Evolutionary conservation across 1,140 invertebrate species (phyloP), one percentile per base, ranked within the genome.

Genomic region (Thereuonema tuberculata): DNA sequence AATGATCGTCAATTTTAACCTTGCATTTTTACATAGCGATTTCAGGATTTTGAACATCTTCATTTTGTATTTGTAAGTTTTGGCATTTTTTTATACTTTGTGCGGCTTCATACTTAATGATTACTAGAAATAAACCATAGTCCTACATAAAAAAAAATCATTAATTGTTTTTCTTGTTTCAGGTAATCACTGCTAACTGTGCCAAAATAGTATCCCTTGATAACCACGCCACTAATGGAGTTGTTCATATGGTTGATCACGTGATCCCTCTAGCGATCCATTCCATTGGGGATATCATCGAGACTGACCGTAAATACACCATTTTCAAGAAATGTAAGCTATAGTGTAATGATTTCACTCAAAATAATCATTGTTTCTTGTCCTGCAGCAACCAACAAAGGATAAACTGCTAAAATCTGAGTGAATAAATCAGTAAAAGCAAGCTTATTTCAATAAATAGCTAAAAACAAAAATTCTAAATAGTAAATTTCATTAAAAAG

Each of bases 171-270:
- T 61, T 64, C 20, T 55, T 47, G 17, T 28, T 61, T 24, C 61
- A 74, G 71, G 53, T 76, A 54, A 67, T 74, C 24, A 74, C 74
- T 20, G 74, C 71, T 9, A 76, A 77, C 64, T 77, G 75, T 61
- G 69, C 69, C 1, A 66, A 62, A 23, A 63, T 77, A 1, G n/a
- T 48, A 23, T 64, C 62, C 25, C 64, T 67, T 28, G 75, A 80
- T 66, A 75, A 76, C 60, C 65, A 72, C 59, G 76, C 77, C 1
- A 72, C 67, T 1, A 79, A 79, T 63, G 78, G 78, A 1, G 72
- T 81, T 24, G 71, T 81, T 3, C 80, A 82, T 64, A 68, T 77
- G 3, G 68, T 81, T 2, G 75, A 79, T 49, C 66, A 71, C 46
- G 68, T 79, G 2, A 62, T 81, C 15, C 67, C 68, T 25, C 76